phyloP scores from a whole-genome alignment of 2,113 vertebrate genomes.

The Eptesicus fuscus region DNA sequence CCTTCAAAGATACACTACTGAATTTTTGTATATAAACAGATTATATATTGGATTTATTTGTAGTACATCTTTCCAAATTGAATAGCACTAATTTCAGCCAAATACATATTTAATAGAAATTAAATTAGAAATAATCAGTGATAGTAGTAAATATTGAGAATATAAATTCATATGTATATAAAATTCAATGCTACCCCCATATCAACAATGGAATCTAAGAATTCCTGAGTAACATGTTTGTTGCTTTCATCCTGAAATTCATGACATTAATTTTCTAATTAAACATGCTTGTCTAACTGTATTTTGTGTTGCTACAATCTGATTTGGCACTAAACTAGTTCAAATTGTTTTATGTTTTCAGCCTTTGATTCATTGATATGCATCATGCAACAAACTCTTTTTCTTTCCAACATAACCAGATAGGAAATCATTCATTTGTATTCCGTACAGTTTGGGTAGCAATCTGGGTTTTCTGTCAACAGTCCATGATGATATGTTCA shows the following conservation, averaged over 20 bases:
- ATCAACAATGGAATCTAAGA: background rate
- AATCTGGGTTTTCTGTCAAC: conserved; percentile 57
- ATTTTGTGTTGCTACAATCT: conserved; percentile 35
- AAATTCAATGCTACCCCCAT: background rate
- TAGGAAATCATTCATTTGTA: conserved; percentile 17
- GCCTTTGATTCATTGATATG: conserved; percentile 50
- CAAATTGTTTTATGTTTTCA: conserved; percentile 57
- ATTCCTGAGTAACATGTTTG: conserved; percentile 29
- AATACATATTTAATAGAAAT: background rate
- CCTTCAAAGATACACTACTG: background rate
- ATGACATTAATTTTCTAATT: conserved; percentile 69
- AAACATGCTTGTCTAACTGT: conserved; percentile 54
- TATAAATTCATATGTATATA: background rate
- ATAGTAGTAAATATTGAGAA: conserved; percentile 3
- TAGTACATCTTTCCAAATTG: background rate
- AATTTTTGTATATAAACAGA: background rate
- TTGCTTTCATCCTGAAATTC: conserved; percentile 45
- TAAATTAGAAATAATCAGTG: conserved; percentile 2
- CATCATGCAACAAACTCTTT: conserved; percentile 3
- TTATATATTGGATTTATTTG: background rate
- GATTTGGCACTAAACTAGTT: background rate
- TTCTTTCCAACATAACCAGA: conserved; percentile 4
- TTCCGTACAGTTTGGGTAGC: background rate
- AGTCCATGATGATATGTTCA: background rate
- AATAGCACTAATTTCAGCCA: background rate